These are phyloP conservation scores for Sinocyclocheilus anshuiensis DNA, from an alignment of 2,113 vertebrate species.

Conservation along the genomic window DNA sequence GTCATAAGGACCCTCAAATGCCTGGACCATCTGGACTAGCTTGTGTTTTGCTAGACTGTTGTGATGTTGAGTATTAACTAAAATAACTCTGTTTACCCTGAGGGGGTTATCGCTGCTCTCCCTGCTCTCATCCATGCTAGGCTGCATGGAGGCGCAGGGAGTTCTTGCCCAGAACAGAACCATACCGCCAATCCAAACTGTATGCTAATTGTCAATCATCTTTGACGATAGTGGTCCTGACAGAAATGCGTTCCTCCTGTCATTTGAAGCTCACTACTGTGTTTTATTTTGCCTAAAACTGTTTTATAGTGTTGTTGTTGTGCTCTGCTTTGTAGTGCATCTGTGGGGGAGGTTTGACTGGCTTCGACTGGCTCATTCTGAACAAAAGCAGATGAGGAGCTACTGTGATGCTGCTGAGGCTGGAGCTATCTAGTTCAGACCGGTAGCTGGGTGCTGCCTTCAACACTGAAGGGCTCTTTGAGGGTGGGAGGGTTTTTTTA, in stretches of 20 bases:
- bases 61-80: not conserved
- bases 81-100: too few relatives aligned
- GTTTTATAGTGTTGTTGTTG: not conserved
- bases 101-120: too few relatives aligned
- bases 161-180: too few relatives aligned
- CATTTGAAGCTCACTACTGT: not conserved
- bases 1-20: not conserved
- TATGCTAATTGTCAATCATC: too few relatives aligned
- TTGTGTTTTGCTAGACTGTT: not conserved
- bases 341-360: slow-evolving; percentile 6
- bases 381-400: slow-evolving; percentile 63
- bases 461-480: not conserved
- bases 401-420: slow-evolving; percentile 57
- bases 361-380: slow-evolving; percentile 31
- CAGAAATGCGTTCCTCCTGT: not conserved
- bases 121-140: too few relatives aligned
- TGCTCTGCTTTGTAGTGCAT: not conserved
- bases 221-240: too few relatives aligned
- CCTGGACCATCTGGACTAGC: not conserved
- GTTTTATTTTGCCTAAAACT: not conserved
- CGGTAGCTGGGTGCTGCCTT: slow-evolving; percentile 57
- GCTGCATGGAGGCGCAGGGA: too few relatives aligned
- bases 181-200: too few relatives aligned
- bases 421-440: slow-evolving; percentile 72
- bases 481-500: slow-evolving; percentile 31